Evolutionary conservation across 2,888 invertebrate genomes (phyloP).

Genomic region (Cerastis rubricosa): DNA sequence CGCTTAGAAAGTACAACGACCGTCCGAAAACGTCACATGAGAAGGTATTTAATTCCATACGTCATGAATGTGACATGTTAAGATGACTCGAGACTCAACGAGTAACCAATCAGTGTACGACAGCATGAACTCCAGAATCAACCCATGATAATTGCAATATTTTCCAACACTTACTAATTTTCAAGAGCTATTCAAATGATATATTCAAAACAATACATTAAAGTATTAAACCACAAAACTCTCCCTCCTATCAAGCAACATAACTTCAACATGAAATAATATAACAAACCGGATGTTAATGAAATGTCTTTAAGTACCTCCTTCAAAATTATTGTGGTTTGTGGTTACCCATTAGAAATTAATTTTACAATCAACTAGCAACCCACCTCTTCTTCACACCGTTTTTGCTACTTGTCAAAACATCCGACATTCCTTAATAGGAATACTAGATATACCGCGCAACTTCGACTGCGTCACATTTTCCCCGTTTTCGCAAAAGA

Average conservation of each 20-base stretch:
- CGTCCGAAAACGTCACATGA: neutral
- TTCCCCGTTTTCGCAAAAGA: too few relatives aligned
- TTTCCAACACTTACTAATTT: neutral
- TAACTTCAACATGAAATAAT: neutral
- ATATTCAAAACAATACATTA: neutral
- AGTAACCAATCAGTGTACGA: neutral
- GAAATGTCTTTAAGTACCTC: neutral
- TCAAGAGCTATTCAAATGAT: neutral
- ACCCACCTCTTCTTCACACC: neutral
- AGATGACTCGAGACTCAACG: neutral
- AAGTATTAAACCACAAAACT: constrained; percentile 12
- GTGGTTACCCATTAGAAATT: constrained; percentile 14
- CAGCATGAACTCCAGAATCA: neutral
- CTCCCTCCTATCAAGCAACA: neutral
- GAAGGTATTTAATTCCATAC: neutral
- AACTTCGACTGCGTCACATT: too few relatives aligned
- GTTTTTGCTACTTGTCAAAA: neutral
- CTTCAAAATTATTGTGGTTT: constrained; percentile 19
- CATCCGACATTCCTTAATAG: too few relatives aligned
- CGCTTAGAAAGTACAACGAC: neutral
- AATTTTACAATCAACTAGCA: neutral
- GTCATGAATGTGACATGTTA: neutral
- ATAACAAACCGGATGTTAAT: neutral
- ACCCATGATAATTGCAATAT: neutral
- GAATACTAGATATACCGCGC: too few relatives aligned